Evolutionary conservation across 2,113 vertebrate genomes (phyloP).

Genomic region (Mastomys natalensis): DNA sequence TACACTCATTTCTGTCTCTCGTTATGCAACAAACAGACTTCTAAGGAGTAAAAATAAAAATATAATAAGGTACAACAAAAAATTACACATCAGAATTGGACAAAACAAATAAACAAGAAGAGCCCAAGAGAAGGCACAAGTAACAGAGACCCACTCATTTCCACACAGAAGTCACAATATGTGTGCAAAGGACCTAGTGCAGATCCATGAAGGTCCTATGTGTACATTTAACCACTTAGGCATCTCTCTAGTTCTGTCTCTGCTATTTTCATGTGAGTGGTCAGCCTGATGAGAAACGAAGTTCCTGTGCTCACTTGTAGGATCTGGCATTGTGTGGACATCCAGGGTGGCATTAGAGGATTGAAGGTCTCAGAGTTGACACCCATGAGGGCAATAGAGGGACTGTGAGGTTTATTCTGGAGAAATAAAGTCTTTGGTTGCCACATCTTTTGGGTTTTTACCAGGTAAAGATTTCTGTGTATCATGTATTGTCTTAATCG

Average conservation of each 20-base stretch:
- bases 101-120: neutral
- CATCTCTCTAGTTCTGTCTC: neutral
- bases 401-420: neutral
- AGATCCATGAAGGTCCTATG: neutral
- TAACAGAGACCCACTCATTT: neutral
- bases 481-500: neutral
- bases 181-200: neutral
- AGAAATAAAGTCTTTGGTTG: neutral
- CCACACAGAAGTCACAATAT: neutral
- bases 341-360: neutral
- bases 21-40: neutral
- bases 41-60: neutral
- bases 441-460: neutral
- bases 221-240: neutral
- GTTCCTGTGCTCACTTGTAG: neutral
- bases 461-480: neutral
- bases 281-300: neutral
- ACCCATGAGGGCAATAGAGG: neutral
- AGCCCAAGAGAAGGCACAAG: neutral
- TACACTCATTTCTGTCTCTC: neutral
- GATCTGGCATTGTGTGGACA: neutral
- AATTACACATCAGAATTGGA: too few relatives aligned
- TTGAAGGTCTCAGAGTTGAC: neutral
- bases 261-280: neutral
- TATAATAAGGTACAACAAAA: neutral